phyloP scores from a whole-genome alignment of 2,113 vertebrate species.

The Petrocephalus microphthalmus region DNA sequence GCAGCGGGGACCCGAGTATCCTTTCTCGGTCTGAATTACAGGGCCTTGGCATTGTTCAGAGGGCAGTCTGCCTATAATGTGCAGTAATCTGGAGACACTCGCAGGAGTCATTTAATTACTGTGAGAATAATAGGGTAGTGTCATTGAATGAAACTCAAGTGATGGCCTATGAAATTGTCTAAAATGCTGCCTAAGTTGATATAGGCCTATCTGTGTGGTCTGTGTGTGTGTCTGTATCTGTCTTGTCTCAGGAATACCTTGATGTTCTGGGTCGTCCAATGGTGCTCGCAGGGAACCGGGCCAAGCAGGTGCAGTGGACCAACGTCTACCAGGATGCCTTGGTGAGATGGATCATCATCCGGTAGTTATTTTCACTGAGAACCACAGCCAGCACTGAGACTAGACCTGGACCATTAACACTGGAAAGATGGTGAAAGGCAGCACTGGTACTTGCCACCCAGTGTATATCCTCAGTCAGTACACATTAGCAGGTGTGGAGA shows the following conservation, averaged over 20 bases:
- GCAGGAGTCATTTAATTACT: not conserved
- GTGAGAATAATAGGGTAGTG: not conserved
- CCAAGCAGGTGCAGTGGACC: slow-evolving; percentile 96
- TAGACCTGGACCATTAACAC: not conserved
- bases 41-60: not conserved
- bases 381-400: not conserved
- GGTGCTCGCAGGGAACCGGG: slow-evolving; percentile 84
- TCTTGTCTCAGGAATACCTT: slow-evolving; percentile 78
- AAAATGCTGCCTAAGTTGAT: not conserved
- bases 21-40: not conserved
- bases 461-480: not conserved
- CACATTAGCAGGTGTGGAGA: slow-evolving; percentile 11
- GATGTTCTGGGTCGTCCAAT: slow-evolving; percentile 94
- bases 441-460: not conserved
- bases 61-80: not conserved
- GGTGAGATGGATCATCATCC: slow-evolving; percentile 57
- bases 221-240: slow-evolving; percentile 16
- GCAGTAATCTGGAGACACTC: not conserved
- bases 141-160: not conserved
- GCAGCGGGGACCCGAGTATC: not conserved
- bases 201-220: slow-evolving; percentile 15
- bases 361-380: not conserved
- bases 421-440: not conserved
- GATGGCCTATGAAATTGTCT: not conserved
- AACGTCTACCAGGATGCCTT: slow-evolving; percentile 97